Conservation (phyloP, 2,797 vertebrate species). For the Semotilus atromaculatus region DNA sequence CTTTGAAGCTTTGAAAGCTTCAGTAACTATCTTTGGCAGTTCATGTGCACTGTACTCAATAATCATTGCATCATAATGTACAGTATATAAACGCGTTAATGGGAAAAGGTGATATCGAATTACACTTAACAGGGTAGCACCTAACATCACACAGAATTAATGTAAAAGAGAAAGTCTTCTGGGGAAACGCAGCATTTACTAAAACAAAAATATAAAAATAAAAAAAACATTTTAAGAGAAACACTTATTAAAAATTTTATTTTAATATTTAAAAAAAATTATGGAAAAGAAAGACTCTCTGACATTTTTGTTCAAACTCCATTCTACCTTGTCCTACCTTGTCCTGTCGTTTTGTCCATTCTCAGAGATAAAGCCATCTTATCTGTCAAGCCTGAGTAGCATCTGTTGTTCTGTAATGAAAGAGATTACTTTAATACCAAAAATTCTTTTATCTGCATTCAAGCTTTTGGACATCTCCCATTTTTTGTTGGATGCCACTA, state of each 20-base stretch:
- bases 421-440: constrained; percentile 32
- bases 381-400: constrained; percentile 9
- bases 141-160: not conserved
- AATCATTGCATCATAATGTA: not conserved
- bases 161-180: not conserved
- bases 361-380: constrained; percentile 18
- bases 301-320: not conserved
- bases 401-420: constrained; percentile 27
- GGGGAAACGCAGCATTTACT: not conserved
- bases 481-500: constrained; percentile 13
- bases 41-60: not conserved
- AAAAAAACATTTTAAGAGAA: not conserved
- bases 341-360: not conserved
- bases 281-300: not conserved
- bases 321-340: not conserved
- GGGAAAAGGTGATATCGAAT: not conserved
- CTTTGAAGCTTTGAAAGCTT: not conserved
- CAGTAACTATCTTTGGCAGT: not conserved
- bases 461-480: not conserved
- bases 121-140: not conserved
- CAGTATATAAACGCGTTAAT: not conserved
- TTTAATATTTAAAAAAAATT: not conserved
- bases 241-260: not conserved
- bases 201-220: not conserved
- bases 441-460: constrained; percentile 13